Base-by-base conservation (phyloP, 2,113 vertebrate genomes). In the Argyrosomus japonicus region DNA sequence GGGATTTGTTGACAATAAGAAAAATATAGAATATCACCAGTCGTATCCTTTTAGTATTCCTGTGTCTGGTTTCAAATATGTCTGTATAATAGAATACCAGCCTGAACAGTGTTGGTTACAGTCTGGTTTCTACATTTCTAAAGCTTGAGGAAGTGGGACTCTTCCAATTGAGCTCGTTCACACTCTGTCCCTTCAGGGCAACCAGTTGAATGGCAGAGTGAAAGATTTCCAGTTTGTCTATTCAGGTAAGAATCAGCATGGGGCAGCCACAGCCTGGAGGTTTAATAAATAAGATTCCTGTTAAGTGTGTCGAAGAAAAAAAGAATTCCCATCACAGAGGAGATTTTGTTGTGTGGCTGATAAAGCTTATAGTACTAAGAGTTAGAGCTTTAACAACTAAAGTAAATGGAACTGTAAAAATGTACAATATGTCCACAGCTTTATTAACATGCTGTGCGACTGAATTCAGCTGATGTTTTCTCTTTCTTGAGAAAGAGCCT, bases 181-280 rank as follows among this genome's bases (percentile, higher is more conserved):
- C 77, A 29, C 19, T 63, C 58, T 14, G 2, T 25, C 1, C 36
- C 54, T 58, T 0, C 68, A 40, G 64, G 51, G 71, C 45, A 27
- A 57, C 21, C 40, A 0, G 11, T 4, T 64, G 67, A 82, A 68
- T 13, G 45, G 17, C 21, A 4, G 4, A 68, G 53, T 43, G n/a
- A 57, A 32, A 51, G 29, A 64, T 14, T 69, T 68, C 68, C 73
- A 54, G 67, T 64, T 73, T 43, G 70, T 77, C 75, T 75, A 25
- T 80, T 77, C 32, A 76, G 77, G 40, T 70, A 73, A 74, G 25
- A 63, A 56, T 60, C 67, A 40, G 77, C 63, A 5, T n/a, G 57
- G 17, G n/a, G 29, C 0, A 71, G 48, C 65, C 18, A 3, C 21
- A 47, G 77, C 83, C 70, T 36, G 29, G 10, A 29, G 85, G 15